A percentile compares a stretch with the other conserved stretches of the same genome.
phyloP scores from a whole-genome alignment of 2,113 vertebrate species.

The Mus spicilegus region DNA sequence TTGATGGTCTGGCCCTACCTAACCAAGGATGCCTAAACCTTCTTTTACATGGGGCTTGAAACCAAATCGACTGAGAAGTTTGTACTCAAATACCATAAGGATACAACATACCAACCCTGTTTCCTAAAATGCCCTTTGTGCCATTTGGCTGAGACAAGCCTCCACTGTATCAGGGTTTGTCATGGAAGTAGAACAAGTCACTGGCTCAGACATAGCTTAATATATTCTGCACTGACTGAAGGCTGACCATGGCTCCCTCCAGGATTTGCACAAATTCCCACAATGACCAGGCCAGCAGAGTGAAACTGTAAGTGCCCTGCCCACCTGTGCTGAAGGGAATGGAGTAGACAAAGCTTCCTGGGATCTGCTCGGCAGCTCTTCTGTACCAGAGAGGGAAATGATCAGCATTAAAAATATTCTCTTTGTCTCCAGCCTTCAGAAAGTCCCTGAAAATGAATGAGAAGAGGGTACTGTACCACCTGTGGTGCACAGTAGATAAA shows the following conservation, averaged over 20 bases:
- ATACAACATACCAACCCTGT: neutral
- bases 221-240: neutral
- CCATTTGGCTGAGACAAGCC: neutral
- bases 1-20: neutral
- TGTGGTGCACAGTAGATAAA: fast-evolving
- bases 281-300: neutral
- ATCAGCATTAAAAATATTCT: slow-evolving; percentile 98
- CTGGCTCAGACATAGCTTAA: neutral
- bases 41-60: neutral
- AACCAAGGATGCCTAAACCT: slow-evolving; percentile 29
- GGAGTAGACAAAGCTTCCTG: slow-evolving; percentile 97
- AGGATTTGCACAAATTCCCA: neutral
- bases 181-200: neutral
- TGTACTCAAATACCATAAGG: neutral
- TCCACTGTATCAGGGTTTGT: neutral
- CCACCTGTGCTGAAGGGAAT: slow-evolving; percentile 96
- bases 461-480: neutral
- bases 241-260: neutral
- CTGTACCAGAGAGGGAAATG: slow-evolving; percentile 99
- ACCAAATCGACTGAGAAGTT: neutral
- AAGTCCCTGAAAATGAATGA: slow-evolving; percentile 95
- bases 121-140: neutral
- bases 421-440: slow-evolving; percentile 96
- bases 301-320: neutral
- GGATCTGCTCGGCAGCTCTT: slow-evolving; percentile 97